Evolutionary conservation across 2,888 invertebrate genomes (phyloP).

Genomic region (Nephrotoma appendiculata): DNA sequence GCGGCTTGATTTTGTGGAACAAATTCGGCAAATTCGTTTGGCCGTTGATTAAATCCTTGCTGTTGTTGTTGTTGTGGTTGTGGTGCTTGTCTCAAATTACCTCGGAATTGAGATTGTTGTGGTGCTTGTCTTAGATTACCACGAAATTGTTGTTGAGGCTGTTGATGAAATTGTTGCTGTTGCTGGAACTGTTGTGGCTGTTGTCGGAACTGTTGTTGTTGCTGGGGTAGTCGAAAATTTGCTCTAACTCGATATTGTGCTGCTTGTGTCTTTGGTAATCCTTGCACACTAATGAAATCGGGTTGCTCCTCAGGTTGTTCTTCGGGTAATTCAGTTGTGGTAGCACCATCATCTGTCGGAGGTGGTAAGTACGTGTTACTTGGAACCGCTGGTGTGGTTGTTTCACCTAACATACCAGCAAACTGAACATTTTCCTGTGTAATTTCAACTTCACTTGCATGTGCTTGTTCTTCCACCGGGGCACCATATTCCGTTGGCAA

Average conservation of each 20-base stretch:
- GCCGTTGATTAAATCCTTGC: slow-evolving; percentile 2
- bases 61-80: not conserved
- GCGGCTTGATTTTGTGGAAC: slow-evolving; percentile 4
- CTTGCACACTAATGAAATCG: slow-evolving; percentile 13
- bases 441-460: slow-evolving; percentile 19
- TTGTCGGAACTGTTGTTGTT: slow-evolving; percentile 7
- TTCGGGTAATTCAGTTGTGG: not conserved
- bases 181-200: slow-evolving; percentile 6
- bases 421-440: slow-evolving; percentile 23
- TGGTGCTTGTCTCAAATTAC: not conserved
- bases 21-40: slow-evolving; percentile 1
- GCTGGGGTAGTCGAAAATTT: not conserved
- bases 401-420: slow-evolving; percentile 18
- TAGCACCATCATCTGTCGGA: slow-evolving; percentile 11
- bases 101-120: not conserved
- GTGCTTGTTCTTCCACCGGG: slow-evolving; percentile 13
- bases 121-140: not conserved
- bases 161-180: slow-evolving; percentile 3
- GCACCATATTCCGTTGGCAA: slow-evolving; percentile 24
- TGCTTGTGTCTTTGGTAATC: slow-evolving; percentile 10
- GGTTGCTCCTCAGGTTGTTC: not conserved
- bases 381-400: slow-evolving; percentile 12
- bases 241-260: slow-evolving; percentile 1
- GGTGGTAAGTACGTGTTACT: slow-evolving; percentile 19
- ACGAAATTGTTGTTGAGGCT: not conserved